phyloP scores from a whole-genome alignment of 2,888 invertebrate genomes.

The Scelioninae gen. 2 region DNA sequence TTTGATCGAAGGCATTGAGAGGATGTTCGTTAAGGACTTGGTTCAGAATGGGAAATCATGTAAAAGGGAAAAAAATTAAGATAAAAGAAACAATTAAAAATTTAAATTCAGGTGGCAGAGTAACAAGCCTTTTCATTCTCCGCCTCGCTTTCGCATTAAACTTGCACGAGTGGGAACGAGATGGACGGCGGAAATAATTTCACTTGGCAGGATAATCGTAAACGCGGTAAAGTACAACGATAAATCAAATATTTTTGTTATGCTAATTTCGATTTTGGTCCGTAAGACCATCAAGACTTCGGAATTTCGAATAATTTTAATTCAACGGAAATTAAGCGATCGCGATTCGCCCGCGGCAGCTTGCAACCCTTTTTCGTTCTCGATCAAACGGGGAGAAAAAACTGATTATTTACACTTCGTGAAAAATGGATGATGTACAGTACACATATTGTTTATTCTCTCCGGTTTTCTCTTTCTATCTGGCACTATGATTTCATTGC shows the following conservation, averaged over 20 bases:
- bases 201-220: slow-evolving; percentile 21
- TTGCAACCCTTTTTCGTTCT: neutral
- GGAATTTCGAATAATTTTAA: slow-evolving; percentile 20
- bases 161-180: slow-evolving; percentile 28
- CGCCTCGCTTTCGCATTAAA: slow-evolving; percentile 21
- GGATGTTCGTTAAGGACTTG: slow-evolving; percentile 38
- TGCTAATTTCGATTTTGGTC: slow-evolving; percentile 29
- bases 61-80: slow-evolving; percentile 25
- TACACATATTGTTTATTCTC: slow-evolving; percentile 14
- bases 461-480: neutral
- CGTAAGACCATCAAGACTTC: slow-evolving; percentile 11
- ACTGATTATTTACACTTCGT: neutral
- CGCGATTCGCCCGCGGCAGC: neutral
- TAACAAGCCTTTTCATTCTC: slow-evolving; percentile 33
- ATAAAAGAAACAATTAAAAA: slow-evolving; percentile 52
- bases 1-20: slow-evolving; percentile 41
- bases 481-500: slow-evolving; percentile 24
- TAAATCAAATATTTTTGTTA: slow-evolving; percentile 44
- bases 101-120: slow-evolving; percentile 34
- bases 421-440: neutral
- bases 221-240: slow-evolving; percentile 23
- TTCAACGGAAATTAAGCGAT: slow-evolving; percentile 30
- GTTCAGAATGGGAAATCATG: slow-evolving; percentile 39
- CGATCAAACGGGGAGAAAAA: neutral
- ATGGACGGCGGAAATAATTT: slow-evolving; percentile 33